phyloP scores from a whole-genome alignment of 2,888 invertebrate genomes.

The Leucoma salicis region DNA sequence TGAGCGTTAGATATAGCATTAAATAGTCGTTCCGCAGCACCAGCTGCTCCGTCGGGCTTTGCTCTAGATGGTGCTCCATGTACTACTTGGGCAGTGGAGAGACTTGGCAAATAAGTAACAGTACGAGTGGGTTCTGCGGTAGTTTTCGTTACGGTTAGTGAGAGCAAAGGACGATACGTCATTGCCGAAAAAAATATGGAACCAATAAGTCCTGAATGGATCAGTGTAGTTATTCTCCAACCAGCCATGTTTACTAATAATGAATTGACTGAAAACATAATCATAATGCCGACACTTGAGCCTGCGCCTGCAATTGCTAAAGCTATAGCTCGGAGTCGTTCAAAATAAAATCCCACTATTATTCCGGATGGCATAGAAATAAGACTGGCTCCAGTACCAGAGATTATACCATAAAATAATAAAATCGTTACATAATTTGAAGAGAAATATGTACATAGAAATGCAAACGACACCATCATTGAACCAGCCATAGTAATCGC shows the following conservation, averaged over 20 bases:
- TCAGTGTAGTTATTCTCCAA: conserved; percentile 60
- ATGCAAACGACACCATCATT: conserved; percentile 49
- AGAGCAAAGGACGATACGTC: conserved; percentile 61
- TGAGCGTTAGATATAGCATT: conserved; percentile 41
- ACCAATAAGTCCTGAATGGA: conserved; percentile 66
- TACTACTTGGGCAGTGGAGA: not conserved
- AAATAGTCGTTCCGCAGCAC: conserved; percentile 33
- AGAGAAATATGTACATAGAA: conserved; percentile 58
- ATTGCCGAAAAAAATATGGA: conserved; percentile 58
- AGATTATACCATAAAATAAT: conserved; percentile 56
- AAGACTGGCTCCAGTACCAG: conserved; percentile 64
- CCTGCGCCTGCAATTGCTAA: conserved; percentile 58
- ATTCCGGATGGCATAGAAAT: conserved; percentile 58
- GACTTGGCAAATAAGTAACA: conserved; percentile 65
- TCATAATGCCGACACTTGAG: conserved; percentile 63
- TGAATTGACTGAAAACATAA: conserved; percentile 57
- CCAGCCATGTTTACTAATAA: conserved; percentile 54
- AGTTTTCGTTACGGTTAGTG: conserved; percentile 55
- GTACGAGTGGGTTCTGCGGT: conserved; percentile 61
- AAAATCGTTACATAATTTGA: conserved; percentile 46
- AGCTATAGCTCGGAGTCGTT: conserved; percentile 60
- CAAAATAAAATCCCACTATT: conserved; percentile 73
- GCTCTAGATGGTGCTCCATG: not conserved
- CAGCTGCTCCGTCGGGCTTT: not conserved
- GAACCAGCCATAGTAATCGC: conserved; percentile 64